Base-by-base conservation (phyloP, 1,140 invertebrate species). In the Campodea augens region DNA sequence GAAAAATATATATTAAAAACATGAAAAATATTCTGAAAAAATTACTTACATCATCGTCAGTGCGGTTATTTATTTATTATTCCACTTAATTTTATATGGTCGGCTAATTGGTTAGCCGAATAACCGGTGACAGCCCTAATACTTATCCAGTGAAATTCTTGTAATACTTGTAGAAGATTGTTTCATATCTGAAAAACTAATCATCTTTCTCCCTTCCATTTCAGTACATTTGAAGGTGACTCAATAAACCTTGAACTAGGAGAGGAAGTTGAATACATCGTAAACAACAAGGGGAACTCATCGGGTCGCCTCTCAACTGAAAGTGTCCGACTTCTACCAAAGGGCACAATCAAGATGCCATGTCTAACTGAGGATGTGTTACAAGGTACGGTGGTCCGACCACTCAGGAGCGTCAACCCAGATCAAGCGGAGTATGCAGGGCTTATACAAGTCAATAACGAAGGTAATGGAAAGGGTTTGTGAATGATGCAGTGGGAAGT, bases 361-460 rank as follows among this genome's bases (percentile, higher is more conserved):
- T 65, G 64, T 25, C 60, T 76, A 7, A 64, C 71, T n/a, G 74
- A 76, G 45, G 71, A 76, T 25, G 64, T 82, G 0, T 65, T 84
- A 25, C 77, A 84, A 50, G 91, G 91, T 1, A 77, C 75, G 10
- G 79, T 96, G 10, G 69, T 82, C 0, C 69, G 90, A 52, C 82
- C 88, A 0, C 66, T 95, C 52, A 71, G 90, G 25, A 87, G 85
- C 49, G 81, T 89, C 5, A 95, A 95, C 68, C 88, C 89, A 1
- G 89, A 96, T 53, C 90, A 96, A 60, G 66, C 74, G 20, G 81
- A 89, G 51, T 96, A 97, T 60, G 78, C 79, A 25, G 91, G 88
- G 51, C 63, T 81, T 36, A 77, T 86, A 36, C 72, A 73, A 55
- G 65, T 74, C 39, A 59, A 49, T 19, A 32, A 40, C 32, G 57